A percentile compares a stretch with the other conserved stretches of the same genome.
These are phyloP conservation scores for Drosophila melanica DNA, from an alignment of 1,140 invertebrate genomes.

Conservation along the genomic window DNA sequence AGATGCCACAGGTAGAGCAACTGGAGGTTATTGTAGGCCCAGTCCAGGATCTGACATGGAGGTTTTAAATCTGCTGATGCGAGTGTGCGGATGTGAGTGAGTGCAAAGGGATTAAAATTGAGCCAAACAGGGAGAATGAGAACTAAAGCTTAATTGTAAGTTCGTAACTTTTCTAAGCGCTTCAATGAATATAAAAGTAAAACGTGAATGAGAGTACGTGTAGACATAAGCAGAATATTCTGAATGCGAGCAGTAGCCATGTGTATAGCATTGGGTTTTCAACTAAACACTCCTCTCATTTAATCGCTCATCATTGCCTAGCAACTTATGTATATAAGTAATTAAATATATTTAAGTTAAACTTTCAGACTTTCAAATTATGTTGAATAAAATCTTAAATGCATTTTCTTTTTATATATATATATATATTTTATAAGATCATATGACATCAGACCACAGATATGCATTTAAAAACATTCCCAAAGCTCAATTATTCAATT, in stretches of 20 bases:
- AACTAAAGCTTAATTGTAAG: constrained; percentile 66
- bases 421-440: background rate
- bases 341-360: background rate
- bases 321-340: constrained; percentile 28
- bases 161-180: constrained; percentile 73
- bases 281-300: constrained; percentile 4
- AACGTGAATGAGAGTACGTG: constrained; percentile 40
- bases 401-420: too few relatives aligned
- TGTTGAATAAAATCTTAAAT: background rate
- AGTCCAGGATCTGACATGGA: constrained; percentile 66
- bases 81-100: constrained; percentile 2
- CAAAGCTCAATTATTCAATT: background rate
- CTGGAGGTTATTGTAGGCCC: constrained; percentile 25
- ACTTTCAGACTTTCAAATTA: background rate
- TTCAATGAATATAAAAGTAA: constrained; percentile 38
- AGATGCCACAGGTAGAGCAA: constrained; percentile 19
- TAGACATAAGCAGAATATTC: constrained; percentile 31
- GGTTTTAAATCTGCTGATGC: constrained; percentile 59
- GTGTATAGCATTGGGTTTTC: constrained; percentile 40
- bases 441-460: background rate
- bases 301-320: constrained; percentile 25
- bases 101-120: constrained; percentile 16
- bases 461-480: background rate
- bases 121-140: constrained; percentile 51
- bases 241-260: constrained; percentile 27